phyloP scores from a whole-genome alignment of 2,797 vertebrate genomes.

The Petrocephalus schoutedeni region DNA sequence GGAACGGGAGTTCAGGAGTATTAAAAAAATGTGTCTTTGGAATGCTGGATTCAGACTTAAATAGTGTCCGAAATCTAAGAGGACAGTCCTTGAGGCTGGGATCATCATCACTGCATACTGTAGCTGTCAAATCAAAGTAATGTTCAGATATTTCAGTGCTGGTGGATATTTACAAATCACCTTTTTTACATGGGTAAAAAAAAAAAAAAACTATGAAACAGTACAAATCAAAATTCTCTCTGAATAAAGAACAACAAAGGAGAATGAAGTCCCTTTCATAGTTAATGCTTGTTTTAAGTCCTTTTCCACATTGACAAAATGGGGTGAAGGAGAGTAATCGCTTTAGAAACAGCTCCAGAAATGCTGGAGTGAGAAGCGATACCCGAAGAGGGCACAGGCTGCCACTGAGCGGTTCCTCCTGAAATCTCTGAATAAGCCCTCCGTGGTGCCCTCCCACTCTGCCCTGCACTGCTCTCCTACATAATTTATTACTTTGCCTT shows the following conservation, averaged over 20 bases:
- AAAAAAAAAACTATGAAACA: neutral
- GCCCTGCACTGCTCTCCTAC: neutral
- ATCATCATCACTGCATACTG: neutral
- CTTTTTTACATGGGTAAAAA: neutral
- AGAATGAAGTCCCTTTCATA: neutral
- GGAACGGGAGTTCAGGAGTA: neutral
- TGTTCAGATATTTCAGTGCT: slow-evolving; percentile 2
- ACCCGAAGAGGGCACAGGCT: neutral
- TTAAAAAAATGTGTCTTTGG: neutral
- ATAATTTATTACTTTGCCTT: slow-evolving; percentile 1
- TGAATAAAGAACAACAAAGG: neutral
- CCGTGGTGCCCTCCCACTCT: neutral
- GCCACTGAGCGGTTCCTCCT: neutral
- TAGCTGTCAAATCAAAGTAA: neutral
- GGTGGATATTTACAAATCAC: neutral
- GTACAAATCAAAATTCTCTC: neutral
- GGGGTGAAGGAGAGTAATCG: neutral
- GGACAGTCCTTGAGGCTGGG: neutral
- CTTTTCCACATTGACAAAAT: neutral
- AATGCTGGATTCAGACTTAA: neutral
- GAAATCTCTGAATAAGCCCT: neutral
- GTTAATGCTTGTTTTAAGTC: neutral
- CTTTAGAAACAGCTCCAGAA: neutral
- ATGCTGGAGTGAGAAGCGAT: neutral
- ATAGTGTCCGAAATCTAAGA: neutral